Percentiles rank a stretch among this genome's conserved stretches.
Conservation (phyloP, 2,797 vertebrate genomes). For the Oryzias dopingdopingensis region DNA sequence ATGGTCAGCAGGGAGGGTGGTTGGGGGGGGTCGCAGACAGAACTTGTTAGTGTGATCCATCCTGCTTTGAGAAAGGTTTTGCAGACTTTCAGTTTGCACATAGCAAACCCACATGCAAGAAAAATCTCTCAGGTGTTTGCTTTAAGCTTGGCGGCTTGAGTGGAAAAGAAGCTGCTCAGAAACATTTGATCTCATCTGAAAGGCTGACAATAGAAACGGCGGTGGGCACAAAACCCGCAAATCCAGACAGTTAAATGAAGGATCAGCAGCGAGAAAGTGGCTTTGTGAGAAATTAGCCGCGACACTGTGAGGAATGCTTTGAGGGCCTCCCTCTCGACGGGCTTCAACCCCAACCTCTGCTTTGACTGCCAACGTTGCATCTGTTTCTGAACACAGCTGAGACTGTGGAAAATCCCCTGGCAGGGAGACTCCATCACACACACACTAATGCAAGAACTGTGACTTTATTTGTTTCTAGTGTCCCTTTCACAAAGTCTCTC, state of each 20-base stretch:
- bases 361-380: constrained; percentile 69
- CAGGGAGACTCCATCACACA: constrained; percentile 44
- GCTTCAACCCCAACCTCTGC: constrained; percentile 65
- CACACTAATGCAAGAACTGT: constrained; percentile 20
- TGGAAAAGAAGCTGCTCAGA: background rate
- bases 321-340: constrained; percentile 56
- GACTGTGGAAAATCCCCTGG: constrained; percentile 81
- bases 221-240: constrained; percentile 1
- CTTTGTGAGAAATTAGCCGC: constrained; percentile 47
- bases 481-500: constrained; percentile 17
- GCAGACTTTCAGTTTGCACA: too few species aligned
- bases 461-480: constrained; percentile 11
- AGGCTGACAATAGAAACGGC: constrained; percentile 8
- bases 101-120: background rate
- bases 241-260: constrained; percentile 7
- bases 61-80: too few species aligned
- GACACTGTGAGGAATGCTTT: constrained; percentile 58
- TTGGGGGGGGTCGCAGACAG: background rate
- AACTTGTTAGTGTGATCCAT: constrained; percentile 7
- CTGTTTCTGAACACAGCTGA: constrained; percentile 81
- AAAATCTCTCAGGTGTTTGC: background rate
- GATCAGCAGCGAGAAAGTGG: constrained; percentile 25
- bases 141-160: background rate
- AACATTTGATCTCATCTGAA: constrained; percentile 1
- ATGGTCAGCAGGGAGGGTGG: constrained; percentile 19